phyloP scores from a whole-genome alignment of 2,888 invertebrate genomes.

The Erebia aethiops region DNA sequence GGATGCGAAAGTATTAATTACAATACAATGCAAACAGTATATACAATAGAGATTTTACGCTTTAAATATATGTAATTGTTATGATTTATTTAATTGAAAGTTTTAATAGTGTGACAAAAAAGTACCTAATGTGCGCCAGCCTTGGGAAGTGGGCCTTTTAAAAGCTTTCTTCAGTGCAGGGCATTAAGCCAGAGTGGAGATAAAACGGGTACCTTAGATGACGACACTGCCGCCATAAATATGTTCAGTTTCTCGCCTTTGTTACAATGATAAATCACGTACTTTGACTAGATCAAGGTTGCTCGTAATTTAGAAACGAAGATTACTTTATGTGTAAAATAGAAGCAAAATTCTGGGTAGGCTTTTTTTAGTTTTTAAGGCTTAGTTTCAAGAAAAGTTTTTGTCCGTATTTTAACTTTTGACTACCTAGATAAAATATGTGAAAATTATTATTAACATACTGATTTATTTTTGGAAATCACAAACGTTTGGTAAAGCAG shows the following conservation, averaged over 20 bases:
- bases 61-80: neutral
- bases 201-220: conserved; percentile 65
- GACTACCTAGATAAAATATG: no score
- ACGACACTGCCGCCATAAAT: conserved; percentile 63
- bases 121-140: neutral
- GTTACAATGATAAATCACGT: conserved; percentile 70
- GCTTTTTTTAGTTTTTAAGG: no score
- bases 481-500: neutral
- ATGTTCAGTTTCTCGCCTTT: conserved; percentile 73
- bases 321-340: neutral
- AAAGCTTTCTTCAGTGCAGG: conserved; percentile 68
- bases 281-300: conserved; percentile 66
- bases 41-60: neutral
- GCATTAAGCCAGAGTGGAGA: conserved; percentile 71
- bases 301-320: conserved; percentile 44
- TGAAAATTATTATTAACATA: no score
- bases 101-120: conserved; percentile 1
- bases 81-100: neutral
- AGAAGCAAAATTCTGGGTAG: neutral
- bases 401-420: no score
- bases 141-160: conserved; percentile 56
- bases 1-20: neutral
- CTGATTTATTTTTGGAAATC: neutral
- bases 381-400: no score
- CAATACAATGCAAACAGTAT: no score